Percentiles rank a stretch among this genome's conserved stretches.
These are phyloP conservation scores for Didymodactylos carnosus DNA, from an alignment of 2,888 invertebrate genomes.

Conservation along the genomic window DNA sequence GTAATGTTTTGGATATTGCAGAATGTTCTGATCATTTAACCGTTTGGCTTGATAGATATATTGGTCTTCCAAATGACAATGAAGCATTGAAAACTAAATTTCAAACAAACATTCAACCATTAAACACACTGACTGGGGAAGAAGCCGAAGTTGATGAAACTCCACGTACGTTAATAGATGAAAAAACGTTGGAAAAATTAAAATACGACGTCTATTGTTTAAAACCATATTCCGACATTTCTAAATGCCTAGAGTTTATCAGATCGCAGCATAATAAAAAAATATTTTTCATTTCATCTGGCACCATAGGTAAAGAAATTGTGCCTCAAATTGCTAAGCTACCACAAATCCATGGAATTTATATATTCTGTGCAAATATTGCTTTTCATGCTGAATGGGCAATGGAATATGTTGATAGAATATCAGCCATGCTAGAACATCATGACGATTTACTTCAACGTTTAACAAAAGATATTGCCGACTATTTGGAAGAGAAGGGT, in stretches of 20 bases:
- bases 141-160: not conserved
- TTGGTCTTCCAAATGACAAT: not conserved
- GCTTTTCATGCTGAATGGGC: not conserved
- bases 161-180: not conserved
- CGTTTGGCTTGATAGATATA: not conserved
- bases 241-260: not conserved
- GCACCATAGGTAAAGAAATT: not conserved
- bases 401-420: not conserved
- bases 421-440: not conserved
- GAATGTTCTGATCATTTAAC: not conserved
- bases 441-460: not conserved
- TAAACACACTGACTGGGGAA: not conserved
- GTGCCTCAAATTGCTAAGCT: not conserved
- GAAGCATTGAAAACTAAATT: not conserved
- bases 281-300: not conserved
- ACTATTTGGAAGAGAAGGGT: not conserved
- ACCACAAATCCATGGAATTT: not conserved
- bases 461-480: not conserved
- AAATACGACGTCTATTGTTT: not conserved
- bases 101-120: not conserved
- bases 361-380: not conserved
- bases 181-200: not conserved
- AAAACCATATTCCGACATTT: not conserved
- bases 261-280: not conserved
- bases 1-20: not conserved